These are phyloP conservation scores for Melanchra persicariae DNA, from an alignment of 2,888 invertebrate species.

Conservation along the genomic window DNA sequence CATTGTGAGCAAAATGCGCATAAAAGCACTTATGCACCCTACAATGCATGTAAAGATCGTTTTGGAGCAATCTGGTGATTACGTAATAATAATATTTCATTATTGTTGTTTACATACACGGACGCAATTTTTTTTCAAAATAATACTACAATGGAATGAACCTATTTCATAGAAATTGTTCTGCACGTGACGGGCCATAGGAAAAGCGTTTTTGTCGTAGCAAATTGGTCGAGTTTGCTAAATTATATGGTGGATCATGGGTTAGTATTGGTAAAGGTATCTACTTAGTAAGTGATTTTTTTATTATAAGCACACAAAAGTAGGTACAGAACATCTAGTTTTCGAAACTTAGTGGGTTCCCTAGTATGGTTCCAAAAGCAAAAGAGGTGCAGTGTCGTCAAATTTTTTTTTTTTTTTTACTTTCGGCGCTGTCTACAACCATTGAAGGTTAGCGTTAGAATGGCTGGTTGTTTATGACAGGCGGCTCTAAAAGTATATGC, in stretches of 20 bases:
- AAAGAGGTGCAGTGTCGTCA: too few species aligned
- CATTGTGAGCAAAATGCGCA: slow-evolving; percentile 24
- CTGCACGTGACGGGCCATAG: slow-evolving; percentile 34
- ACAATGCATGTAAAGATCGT: slow-evolving; percentile 41
- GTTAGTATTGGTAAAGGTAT: too few species aligned
- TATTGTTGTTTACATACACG: slow-evolving; percentile 71
- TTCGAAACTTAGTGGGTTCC: too few species aligned
- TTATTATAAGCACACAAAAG: too few species aligned
- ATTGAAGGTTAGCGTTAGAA: too few species aligned
- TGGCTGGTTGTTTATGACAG: too few species aligned
- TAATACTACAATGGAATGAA: slow-evolving; percentile 70
- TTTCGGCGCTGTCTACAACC: not conserved
- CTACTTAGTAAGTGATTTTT: too few species aligned
- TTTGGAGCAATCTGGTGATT: slow-evolving; percentile 45
- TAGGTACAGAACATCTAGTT: too few species aligned
- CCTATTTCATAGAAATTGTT: slow-evolving; percentile 71
- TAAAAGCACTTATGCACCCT: slow-evolving; percentile 34
- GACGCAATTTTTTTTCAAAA: slow-evolving; percentile 70
- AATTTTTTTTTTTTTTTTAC: not conserved
- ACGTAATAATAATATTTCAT: slow-evolving; percentile 55
- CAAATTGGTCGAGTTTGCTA: not conserved
- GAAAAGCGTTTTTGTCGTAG: slow-evolving; percentile 11
- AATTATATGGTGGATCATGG: not conserved
- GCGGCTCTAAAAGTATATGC: too few species aligned
- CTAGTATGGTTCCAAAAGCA: too few species aligned